phyloP scores from a whole-genome alignment of 2,113 vertebrate species.

The Myanophis thanlyinensis region DNA sequence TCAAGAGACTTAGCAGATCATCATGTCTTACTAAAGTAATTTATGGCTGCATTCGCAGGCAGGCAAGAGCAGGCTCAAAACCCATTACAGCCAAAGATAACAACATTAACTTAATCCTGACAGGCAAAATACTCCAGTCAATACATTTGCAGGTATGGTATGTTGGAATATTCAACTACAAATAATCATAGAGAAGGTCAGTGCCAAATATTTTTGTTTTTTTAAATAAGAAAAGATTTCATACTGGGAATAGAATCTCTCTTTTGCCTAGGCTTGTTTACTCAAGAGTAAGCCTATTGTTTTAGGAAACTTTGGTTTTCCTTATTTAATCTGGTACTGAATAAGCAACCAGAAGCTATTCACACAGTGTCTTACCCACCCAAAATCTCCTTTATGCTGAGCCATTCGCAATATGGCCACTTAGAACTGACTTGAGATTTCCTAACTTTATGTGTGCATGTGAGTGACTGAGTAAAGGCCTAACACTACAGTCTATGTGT shows the following conservation, averaged over 20 bases:
- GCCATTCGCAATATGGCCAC: neutral
- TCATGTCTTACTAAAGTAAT: constrained; percentile 75
- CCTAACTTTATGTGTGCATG: neutral
- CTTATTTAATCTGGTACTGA: neutral
- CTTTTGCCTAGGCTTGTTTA: neutral
- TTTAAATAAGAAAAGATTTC: constrained; percentile 29
- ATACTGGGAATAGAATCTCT: neutral
- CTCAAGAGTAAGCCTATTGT: constrained; percentile 5
- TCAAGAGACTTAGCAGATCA: constrained; percentile 73
- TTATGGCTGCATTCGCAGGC: constrained; percentile 69
- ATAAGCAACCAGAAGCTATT: neutral
- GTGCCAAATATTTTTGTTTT: constrained; percentile 28
- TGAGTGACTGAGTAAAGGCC: neutral
- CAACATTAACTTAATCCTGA: constrained; percentile 76
- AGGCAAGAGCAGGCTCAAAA: constrained; percentile 68
- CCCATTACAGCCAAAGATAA: constrained; percentile 75
- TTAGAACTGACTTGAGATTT: neutral
- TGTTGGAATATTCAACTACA: constrained; percentile 55
- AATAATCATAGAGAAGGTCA: constrained; percentile 57
- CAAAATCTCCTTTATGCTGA: neutral
- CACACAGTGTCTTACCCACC: neutral
- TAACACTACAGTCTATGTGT: neutral
- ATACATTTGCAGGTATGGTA: constrained; percentile 56
- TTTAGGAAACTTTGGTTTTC: neutral
- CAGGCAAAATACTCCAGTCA: constrained; percentile 61